Evolutionary conservation across 2,113 vertebrate genomes (phyloP).

Genomic region (Hemiscyllium ocellatum): DNA sequence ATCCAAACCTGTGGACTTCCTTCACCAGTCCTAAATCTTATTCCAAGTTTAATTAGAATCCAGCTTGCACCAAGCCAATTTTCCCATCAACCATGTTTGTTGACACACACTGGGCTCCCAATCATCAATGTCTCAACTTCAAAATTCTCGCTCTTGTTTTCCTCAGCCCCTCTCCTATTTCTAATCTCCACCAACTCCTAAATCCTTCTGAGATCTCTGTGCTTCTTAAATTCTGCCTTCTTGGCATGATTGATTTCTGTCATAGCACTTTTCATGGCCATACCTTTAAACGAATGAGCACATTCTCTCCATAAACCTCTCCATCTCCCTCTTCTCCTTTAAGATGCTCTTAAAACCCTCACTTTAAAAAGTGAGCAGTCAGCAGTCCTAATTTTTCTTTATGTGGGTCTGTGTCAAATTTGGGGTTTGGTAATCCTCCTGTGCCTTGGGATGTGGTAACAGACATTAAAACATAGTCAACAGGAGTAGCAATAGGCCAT

Average conservation of each 20-base stretch:
- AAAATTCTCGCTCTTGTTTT: not conserved
- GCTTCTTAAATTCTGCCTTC: not conserved
- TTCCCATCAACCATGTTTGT: not conserved
- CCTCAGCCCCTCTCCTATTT: not conserved
- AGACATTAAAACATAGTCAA: too few relatives aligned
- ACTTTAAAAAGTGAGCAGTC: not conserved
- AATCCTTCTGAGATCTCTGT: not conserved
- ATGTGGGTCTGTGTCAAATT: not conserved
- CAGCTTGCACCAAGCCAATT: not conserved
- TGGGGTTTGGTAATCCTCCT: not conserved
- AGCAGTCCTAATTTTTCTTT: not conserved
- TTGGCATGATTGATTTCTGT: too few relatives aligned
- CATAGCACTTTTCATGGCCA: not conserved
- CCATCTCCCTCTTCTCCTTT: not conserved
- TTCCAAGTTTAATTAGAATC: not conserved
- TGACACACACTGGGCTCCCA: too few relatives aligned
- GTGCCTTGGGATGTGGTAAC: too few relatives aligned
- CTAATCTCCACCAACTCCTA: not conserved
- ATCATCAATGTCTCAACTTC: not conserved
- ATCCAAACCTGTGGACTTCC: not conserved
- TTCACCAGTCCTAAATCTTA: not conserved
- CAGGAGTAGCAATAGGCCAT: too few relatives aligned
- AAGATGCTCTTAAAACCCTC: not conserved
- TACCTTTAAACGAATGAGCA: not conserved
- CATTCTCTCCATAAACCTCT: not conserved